phyloP scores from a whole-genome alignment of 1,140 invertebrate genomes.

The Elymnias hypermnestra region DNA sequence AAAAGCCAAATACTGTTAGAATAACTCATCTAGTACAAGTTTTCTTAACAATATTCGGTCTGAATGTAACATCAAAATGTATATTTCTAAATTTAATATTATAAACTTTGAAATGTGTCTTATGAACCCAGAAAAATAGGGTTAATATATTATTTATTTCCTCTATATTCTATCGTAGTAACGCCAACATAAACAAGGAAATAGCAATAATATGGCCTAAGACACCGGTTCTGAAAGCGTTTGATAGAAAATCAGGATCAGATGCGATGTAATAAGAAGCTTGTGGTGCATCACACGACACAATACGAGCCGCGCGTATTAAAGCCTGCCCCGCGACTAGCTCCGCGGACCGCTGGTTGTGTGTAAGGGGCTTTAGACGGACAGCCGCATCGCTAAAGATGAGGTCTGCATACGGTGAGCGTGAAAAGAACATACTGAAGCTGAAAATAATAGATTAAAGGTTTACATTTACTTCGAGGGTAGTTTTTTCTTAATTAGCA shows the following conservation, averaged over 20 bases:
- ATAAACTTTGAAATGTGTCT: no score
- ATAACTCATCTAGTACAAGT: no score
- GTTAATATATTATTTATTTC: no score
- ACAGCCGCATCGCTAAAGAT: slow-evolving; percentile 96
- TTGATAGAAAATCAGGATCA: slow-evolving; percentile 54
- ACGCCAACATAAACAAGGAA: slow-evolving; percentile 33
- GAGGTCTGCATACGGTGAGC: slow-evolving; percentile 87
- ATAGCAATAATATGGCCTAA: slow-evolving; percentile 35
- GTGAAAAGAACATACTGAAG: slow-evolving; percentile 93
- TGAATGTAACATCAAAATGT: no score
- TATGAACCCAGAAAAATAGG: no score
- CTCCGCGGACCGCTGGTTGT: slow-evolving; percentile 76
- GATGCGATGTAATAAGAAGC: slow-evolving; percentile 54
- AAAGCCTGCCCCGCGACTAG: slow-evolving; percentile 47
- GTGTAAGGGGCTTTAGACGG: slow-evolving; percentile 84
- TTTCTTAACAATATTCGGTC: no score
- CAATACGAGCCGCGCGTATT: slow-evolving; percentile 48
- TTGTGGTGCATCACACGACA: slow-evolving; percentile 63
- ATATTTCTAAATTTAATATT: no score
- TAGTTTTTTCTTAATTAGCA: no score
- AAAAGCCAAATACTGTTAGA: no score
- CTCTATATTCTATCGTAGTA: slow-evolving; percentile 29
- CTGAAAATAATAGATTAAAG: slow-evolving; percentile 74
- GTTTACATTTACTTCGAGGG: no score
- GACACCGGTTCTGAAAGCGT: slow-evolving; percentile 31